Base-by-base conservation (phyloP, 2,888 invertebrate species). In the Cactoblastis cactorum region DNA sequence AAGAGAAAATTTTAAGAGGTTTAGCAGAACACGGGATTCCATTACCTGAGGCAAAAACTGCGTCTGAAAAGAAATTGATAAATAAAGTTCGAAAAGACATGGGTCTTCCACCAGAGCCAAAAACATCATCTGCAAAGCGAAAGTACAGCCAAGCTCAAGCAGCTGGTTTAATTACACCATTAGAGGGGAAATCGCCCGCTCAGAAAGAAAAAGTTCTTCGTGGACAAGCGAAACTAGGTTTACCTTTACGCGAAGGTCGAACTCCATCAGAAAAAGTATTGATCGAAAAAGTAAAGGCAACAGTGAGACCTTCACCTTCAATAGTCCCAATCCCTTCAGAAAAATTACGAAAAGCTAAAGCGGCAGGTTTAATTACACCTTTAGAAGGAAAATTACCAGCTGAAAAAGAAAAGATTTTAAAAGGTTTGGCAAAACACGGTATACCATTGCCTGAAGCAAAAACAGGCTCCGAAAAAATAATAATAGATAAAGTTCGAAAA, bases 351-450 rank as follows among this genome's bases (percentile, higher is more conserved):
- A 50, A 53, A 47, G 53, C 53, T 6, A 53, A 50, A 33, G 53
- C 53, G 3, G 53, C 45, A 6, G 57, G 56, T 12, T 6, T 58
- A 2, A 8, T 57, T 0, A 58, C 60, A 17, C 54, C 64, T 22
- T 32, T 63, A 53, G 53, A 56, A 49, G 67, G 59, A 1, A 71
- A 71, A 57, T 47, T 60, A 3, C 52, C 57, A 0, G 48, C 52
- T 34, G 45, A 68, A 47, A 62, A 59, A 51, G 62, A 65, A 48
- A 63, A 60, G 45, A 63, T 66, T 28, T 11, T 70, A 2, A 61
- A 19, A 45, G 63, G 53, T 0, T 19, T 64, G 8, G 62, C 60
- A 4, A 54, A 50, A 35, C 45, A 51, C 3, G 58, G 65, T 1
- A 22, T 61, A 1, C 61, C 63, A 0, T 43, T 70, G 46, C 61